Evolutionary conservation across 1,140 invertebrate genomes (phyloP), one percentile per base, ranked within the genome.

Genomic region (Drosophila neocordata): DNA sequence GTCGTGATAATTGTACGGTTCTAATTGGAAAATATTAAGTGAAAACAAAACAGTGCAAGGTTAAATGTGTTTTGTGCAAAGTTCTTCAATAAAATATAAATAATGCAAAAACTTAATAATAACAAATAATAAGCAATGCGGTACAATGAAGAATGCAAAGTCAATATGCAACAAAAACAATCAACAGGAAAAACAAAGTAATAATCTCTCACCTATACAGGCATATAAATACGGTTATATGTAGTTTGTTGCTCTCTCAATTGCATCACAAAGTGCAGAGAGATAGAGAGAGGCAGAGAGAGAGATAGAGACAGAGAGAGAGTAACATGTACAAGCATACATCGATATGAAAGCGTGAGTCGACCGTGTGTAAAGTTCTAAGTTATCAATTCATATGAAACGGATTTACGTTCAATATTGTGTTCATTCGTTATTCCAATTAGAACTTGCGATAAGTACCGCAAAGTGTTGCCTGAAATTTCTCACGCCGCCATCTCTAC

Each of bases 261-360:
- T 88, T 85, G 83, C 82, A 82, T 88, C 83, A 82, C 78, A 37
- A 48, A 48, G 41, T 3, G 41, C 41, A 38, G 12, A 38, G 41
- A 18, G 41, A 5, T 15, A 38, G 12, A 38, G 41, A 18, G 41
- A 5, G 13, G 2, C 22, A 18, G 41, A 44, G 2, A 2, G 5
- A 9, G 7, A 24, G 22, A n/a, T n/a, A n/a, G 1, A 31, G 27
- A 48, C 0, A 48, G 9, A 20, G 15, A 44, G 13, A 44, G 7
- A 44, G 4, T 15, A 2, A 15, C 20, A 20, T 11, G 13, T 48
- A 20, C 27, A 31, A 31, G 27, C 27, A 31, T 31, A 31, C 27
- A 31, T 31, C 4, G 41, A 18, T 48, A 48, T 48, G 41, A 48
- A 20, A 48, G 41, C 41, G 41, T 48, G 41, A 48, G 15, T 11